These are phyloP conservation scores for Galerucella calmariensis DNA, from an alignment of 2,888 invertebrate species.

Conservation along the genomic window DNA sequence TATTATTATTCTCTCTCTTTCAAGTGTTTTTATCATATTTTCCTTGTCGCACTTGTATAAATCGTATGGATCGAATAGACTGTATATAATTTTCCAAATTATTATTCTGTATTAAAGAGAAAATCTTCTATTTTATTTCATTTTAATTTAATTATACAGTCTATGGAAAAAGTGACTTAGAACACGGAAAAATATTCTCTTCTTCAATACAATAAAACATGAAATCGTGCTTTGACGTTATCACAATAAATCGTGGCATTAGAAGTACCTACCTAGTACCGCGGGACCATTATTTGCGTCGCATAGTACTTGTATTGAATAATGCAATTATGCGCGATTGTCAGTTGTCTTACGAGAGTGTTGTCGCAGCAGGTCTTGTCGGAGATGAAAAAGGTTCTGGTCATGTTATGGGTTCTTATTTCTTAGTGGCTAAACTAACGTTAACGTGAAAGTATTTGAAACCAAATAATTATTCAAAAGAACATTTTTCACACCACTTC, in stretches of 20 bases:
- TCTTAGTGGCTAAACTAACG: background rate
- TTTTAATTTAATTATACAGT: too few relatives aligned
- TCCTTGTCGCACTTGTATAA: too few relatives aligned
- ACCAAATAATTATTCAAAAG: too few relatives aligned
- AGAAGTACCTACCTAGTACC: conserved; percentile 25
- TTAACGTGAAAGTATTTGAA: background rate
- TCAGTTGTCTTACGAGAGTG: conserved; percentile 45
- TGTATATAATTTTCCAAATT: too few relatives aligned
- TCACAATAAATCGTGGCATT: conserved; percentile 25
- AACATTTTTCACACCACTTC: too few relatives aligned
- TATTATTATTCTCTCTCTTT: too few relatives aligned
- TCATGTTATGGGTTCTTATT: background rate
- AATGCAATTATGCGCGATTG: conserved; percentile 47
- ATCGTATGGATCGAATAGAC: too few relatives aligned
- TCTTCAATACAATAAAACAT: conserved; percentile 15
- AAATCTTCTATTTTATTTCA: too few relatives aligned
- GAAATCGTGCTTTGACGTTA: conserved; percentile 28
- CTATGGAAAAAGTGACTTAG: background rate
- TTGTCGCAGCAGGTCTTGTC: conserved; percentile 35
- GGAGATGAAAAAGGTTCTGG: conserved; percentile 8
- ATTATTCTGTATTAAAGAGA: too few relatives aligned
- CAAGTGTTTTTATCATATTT: too few relatives aligned
- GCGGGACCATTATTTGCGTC: conserved; percentile 29
- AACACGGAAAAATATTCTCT: background rate
- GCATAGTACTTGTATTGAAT: conserved; percentile 40